Evolutionary conservation across 2,797 vertebrate genomes (phyloP).

Genomic region (Onychomys leucogaster): DNA sequence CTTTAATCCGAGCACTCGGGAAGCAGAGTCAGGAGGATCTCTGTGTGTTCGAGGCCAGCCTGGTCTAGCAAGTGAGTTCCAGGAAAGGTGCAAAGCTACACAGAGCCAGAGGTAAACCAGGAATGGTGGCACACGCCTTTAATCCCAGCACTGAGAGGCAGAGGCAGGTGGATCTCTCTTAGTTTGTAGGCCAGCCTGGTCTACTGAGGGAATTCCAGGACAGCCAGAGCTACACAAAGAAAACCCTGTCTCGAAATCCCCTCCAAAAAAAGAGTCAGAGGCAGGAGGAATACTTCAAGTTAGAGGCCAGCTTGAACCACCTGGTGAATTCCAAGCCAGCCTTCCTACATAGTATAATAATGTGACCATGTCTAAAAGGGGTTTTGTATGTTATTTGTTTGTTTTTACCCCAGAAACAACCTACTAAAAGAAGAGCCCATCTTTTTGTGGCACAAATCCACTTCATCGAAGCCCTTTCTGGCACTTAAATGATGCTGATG

Average conservation of each 20-base stretch:
- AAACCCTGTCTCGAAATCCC: no score
- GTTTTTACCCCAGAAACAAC: background rate
- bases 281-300: background rate
- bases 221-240: background rate
- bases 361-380: background rate
- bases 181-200: background rate
- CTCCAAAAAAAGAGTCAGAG: no score
- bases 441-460: slow-evolving; percentile 62
- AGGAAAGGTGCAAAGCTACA: background rate
- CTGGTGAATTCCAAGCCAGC: background rate
- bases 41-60: background rate
- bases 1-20: background rate
- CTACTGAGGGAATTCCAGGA: background rate
- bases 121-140: background rate
- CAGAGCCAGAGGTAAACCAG: background rate
- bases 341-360: background rate
- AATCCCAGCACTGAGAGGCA: background rate
- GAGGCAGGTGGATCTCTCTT: background rate
- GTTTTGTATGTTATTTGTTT: background rate
- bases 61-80: background rate
- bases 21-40: background rate
- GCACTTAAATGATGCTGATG: slow-evolving; percentile 65
- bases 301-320: background rate
- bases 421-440: slow-evolving; percentile 73
- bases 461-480: slow-evolving; percentile 76